Evolutionary conservation across 2,113 vertebrate species (phyloP).

Genomic region (Acanthisitta chloris): DNA sequence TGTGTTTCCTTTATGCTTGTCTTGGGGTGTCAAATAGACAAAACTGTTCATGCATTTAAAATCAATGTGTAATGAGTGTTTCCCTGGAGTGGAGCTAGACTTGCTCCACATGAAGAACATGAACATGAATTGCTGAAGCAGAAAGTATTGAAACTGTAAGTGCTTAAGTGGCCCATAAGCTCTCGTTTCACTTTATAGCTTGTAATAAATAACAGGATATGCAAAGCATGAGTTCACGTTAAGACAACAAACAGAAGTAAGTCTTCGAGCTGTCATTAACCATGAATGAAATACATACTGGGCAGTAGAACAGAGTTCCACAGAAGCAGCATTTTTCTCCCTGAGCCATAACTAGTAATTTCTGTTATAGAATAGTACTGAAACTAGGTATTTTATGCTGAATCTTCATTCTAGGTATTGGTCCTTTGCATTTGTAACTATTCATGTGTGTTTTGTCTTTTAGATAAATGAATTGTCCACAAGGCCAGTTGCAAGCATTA

Average conservation of each 20-base stretch:
- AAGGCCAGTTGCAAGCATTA: slow-evolving; percentile 58
- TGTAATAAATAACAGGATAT: neutral
- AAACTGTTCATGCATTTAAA: neutral
- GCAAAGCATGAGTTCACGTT: neutral
- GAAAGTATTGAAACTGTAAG: neutral
- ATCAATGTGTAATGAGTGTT: neutral
- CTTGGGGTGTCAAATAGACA: neutral
- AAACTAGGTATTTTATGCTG: neutral
- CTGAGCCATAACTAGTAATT: neutral
- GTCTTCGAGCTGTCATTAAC: neutral
- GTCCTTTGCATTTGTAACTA: neutral
- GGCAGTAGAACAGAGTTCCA: neutral
- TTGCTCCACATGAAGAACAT: too few species aligned
- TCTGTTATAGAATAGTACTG: neutral
- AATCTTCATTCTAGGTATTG: neutral
- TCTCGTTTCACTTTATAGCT: neutral
- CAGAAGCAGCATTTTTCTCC: neutral
- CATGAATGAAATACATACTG: neutral
- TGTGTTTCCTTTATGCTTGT: neutral
- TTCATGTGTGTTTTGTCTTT: neutral
- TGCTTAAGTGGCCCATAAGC: neutral
- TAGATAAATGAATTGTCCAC: slow-evolving; percentile 81
- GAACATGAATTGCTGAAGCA: neutral
- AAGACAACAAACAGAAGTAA: neutral
- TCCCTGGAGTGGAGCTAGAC: neutral